phyloP scores from a whole-genome alignment of 2,797 vertebrate genomes.

The Lacerta viridis region DNA sequence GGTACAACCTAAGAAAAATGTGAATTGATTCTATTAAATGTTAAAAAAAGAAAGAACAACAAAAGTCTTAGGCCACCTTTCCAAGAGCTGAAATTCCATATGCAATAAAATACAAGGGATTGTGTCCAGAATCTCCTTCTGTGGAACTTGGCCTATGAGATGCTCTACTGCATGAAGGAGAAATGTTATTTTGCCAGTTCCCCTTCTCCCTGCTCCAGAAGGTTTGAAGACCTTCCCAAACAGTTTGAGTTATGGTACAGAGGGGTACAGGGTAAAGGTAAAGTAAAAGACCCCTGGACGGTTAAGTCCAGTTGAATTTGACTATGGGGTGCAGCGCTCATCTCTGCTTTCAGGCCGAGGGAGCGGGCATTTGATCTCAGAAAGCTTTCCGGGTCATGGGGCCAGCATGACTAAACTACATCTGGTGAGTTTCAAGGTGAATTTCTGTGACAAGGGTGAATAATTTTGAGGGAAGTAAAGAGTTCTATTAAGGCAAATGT shows the following conservation, averaged over 20 bases:
- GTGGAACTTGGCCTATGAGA: background rate
- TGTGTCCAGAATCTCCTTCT: background rate
- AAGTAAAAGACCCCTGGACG: too few relatives aligned
- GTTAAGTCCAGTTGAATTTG: too few relatives aligned
- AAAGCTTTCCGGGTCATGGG: too few relatives aligned
- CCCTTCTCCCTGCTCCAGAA: background rate
- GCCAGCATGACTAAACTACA: too few relatives aligned
- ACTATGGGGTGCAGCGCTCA: too few relatives aligned
- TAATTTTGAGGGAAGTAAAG: conserved; percentile 9
- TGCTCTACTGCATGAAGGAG: background rate
- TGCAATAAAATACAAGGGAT: background rate
- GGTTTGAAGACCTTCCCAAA: too few relatives aligned
- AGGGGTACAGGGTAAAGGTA: too few relatives aligned
- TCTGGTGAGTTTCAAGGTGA: background rate
- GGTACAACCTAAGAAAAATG: background rate
- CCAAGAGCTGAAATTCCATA: background rate
- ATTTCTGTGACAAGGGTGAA: background rate
- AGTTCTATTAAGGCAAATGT: background rate
- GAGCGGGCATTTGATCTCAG: too few relatives aligned
- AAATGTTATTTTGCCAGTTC: background rate
- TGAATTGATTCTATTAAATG: background rate
- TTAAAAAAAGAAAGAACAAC: too few relatives aligned
- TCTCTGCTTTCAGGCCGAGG: too few relatives aligned
- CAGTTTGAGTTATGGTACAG: too few relatives aligned
- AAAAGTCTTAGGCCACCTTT: too few relatives aligned